Evolutionary conservation across 2,113 vertebrate species (phyloP).

Genomic region (Mormyrus lacerda): DNA sequence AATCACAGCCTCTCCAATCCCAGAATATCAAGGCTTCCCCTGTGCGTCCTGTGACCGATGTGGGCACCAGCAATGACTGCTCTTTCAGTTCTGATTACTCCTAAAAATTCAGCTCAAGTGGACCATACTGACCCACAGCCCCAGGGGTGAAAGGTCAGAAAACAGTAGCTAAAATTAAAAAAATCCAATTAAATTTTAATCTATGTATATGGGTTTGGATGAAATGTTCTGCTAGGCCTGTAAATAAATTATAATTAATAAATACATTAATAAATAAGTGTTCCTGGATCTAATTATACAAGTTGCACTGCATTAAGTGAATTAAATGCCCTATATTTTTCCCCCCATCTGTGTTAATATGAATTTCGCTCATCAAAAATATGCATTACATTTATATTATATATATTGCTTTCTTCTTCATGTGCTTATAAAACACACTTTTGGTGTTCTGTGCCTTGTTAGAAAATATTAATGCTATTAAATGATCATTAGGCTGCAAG

Average conservation of each 20-base stretch:
- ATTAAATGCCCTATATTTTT: background rate
- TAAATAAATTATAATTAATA: constrained; percentile 6
- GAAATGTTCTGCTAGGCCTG: background rate
- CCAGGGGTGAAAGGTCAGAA: background rate
- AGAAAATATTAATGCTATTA: background rate
- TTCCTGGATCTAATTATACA: background rate
- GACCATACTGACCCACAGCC: background rate
- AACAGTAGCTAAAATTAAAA: background rate
- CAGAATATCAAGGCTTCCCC: background rate
- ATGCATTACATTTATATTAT: background rate
- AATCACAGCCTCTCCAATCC: background rate
- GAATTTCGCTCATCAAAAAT: background rate
- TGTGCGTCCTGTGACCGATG: background rate
- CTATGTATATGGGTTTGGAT: background rate
- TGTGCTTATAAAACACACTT: constrained; percentile 1
- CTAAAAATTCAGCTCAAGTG: background rate
- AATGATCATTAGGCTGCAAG: constrained; percentile 3
- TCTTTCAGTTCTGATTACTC: background rate
- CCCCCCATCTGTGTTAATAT: constrained; percentile 6
- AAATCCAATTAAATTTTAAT: background rate
- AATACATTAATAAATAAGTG: constrained; percentile 6
- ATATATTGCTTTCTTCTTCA: background rate
- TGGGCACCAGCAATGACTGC: background rate
- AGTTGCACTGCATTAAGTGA: constrained; percentile 6
- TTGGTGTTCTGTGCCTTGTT: background rate